phyloP scores from a whole-genome alignment of 2,113 vertebrate species.

The Rattus norvegicus region DNA sequence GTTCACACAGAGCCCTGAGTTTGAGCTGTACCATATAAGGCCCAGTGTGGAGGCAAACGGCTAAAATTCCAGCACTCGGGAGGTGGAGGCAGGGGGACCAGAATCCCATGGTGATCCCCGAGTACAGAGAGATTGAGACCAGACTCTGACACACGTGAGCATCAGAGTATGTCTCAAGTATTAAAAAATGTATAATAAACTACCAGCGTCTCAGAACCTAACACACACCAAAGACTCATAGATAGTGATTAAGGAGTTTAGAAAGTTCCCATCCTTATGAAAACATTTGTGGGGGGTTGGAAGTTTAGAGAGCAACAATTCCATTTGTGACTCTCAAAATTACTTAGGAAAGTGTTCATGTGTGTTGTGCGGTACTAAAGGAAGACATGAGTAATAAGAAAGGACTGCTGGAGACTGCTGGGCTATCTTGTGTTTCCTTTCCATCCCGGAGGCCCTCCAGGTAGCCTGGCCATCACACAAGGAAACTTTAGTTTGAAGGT shows the following conservation, averaged over 20 bases:
- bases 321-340: neutral
- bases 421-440: neutral
- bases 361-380: neutral
- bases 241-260: neutral
- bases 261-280: neutral
- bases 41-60: neutral
- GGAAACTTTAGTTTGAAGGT: neutral
- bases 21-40: neutral
- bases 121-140: neutral
- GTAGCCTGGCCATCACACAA: neutral
- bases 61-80: neutral
- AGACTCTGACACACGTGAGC: neutral
- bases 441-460: neutral
- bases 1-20: neutral
- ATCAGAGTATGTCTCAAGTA: neutral
- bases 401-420: neutral
- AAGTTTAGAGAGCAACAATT: neutral
- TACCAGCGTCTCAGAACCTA: neutral
- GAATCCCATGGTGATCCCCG: no score
- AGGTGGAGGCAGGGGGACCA: neutral
- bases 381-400: neutral
- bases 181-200: neutral
- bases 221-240: neutral
- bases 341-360: neutral
- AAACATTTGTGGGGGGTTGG: neutral